Percentiles rank a stretch among this genome's conserved stretches.
phyloP scores from a whole-genome alignment of 1,140 invertebrate species.

The Adoxophyes honmai region DNA sequence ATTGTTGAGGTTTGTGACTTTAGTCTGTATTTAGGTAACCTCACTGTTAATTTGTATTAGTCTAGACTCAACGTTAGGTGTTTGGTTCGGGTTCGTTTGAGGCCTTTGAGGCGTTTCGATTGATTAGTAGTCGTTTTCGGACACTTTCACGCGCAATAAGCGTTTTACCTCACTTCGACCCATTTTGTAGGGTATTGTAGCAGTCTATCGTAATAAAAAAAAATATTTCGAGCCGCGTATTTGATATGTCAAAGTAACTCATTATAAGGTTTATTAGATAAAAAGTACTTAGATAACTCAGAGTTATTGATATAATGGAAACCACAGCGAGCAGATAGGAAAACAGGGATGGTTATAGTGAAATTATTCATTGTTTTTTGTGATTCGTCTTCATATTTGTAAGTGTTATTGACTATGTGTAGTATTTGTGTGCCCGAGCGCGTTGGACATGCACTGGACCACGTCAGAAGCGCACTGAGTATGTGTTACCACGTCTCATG shows the following conservation, averaged over 20 bases:
- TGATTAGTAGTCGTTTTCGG: conserved; percentile 44
- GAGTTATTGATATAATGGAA: conserved; percentile 66
- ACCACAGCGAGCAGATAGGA: conserved; percentile 71
- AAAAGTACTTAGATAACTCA: conserved; percentile 69
- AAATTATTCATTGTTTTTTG: conserved; percentile 67
- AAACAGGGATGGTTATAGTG: conserved; percentile 73
- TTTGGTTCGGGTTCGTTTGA: conserved; percentile 38
- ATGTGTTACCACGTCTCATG: too few relatives aligned
- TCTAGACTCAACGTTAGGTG: conserved; percentile 48
- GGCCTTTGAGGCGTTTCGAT: conserved; percentile 27
- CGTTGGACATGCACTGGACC: conserved; percentile 59
- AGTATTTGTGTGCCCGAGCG: conserved; percentile 53
- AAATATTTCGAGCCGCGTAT: conserved; percentile 75
- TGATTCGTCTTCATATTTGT: conserved; percentile 66
- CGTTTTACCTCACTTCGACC: conserved; percentile 55
- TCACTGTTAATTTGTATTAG: conserved; percentile 55
- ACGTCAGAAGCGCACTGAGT: conserved; percentile 45
- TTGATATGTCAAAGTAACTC: conserved; percentile 76
- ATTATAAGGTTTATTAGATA: conserved; percentile 71
- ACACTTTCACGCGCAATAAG: conserved; percentile 32
- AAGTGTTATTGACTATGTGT: conserved; percentile 72
- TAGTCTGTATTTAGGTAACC: conserved; percentile 52
- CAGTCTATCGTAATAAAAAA: conserved; percentile 64
- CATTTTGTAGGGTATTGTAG: conserved; percentile 70
- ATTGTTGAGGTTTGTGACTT: conserved; percentile 65